Evolutionary conservation across 2,888 invertebrate genomes (phyloP), one percentile per base, ranked within the genome.

Genomic region (Leptinotarsa juncta): DNA sequence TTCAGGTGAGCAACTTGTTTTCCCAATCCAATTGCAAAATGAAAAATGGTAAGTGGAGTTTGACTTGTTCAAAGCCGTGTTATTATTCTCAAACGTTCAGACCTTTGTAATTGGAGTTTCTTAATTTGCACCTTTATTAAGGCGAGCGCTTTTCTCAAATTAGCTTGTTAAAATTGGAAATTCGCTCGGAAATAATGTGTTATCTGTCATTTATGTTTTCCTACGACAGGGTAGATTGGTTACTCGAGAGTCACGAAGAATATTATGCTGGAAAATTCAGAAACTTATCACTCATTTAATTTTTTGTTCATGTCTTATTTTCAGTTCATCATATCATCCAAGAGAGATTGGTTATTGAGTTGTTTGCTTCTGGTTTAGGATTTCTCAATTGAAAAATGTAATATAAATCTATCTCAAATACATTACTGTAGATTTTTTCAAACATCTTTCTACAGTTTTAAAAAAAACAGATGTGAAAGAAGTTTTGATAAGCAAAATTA

Each of bases 81-180:
- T 42, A 42, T 4, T 18, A 32, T 15, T 32, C 7, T 14, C 57
- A 32, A 62, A 62, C 62, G 7, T 32, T 26, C 62, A 62, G 42
- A 62, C 32, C 7, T 32, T 32, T 26, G 42, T 42, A 32, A 62
- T 62, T 62, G 62, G 62, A 32, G 62, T 62, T 62, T 62, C 62
- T n/a, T 62, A 62, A 62, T 62, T 62, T 32, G 62, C 62, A 62
- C 26, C 26, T 62, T 62, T 42, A 62, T 62, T 18, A 26, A 62
- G 10, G 32, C 42, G 12, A 32, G 18, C 32, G 62, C 16, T 26
- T n/a, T 32, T 26, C 62, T 26, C 42, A 42, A 62, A 42, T 62
- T 62, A 62, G 32, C n/a, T 62, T 62, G 62, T 62, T 62, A 62
- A 62, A 62, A 62, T 62, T 62, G 62, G 62, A 42, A 62, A 42